Evolutionary conservation across 2,888 invertebrate genomes (phyloP), one percentile per base, ranked within the genome.

Genomic region (Caenorhabditis wallacei): DNA sequence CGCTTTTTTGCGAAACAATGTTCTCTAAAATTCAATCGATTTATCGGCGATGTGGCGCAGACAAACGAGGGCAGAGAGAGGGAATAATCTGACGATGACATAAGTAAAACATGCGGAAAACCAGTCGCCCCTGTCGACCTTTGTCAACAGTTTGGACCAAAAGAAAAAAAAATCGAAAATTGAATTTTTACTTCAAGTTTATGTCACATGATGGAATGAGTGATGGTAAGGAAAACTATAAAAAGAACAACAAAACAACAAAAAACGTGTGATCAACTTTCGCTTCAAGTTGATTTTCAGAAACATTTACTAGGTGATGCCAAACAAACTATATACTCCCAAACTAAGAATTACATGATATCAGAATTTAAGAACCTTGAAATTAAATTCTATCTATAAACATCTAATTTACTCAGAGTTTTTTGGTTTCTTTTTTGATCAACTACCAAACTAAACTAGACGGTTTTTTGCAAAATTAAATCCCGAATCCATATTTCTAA

Each of bases 51-150:
- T 64, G 54, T 40, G 18, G 46, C 64, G 74, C 64, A 51, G 64
- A 51, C 26, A 64, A 66, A 53, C 66, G 37, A 66, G 66, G 53
- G 1, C 20, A 26, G 46, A 63, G 26, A 5, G 63, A 54, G 20
- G 26, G 35, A 53, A 59, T 53, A 72, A 53, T 63, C 51, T 64
- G 74, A 66, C 46, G 63, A 72, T 66, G 64, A 54, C 75, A 75
- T n/a, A 66, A 48, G 66, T 68, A 68, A 75, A 75, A 68, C 66
- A 75, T 59, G 75, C 59, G 68, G 46, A 75, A 68, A 75, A 75
- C 75, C 57, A 64, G 66, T 64, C 63, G 57, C 37, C 71, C 59
- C 30, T 53, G 24, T 16, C 72, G 54, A 61, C 72, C 72, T 54
- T 59, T 48, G 30, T 30, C 18, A 20, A 53, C 54, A 54, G 54